Conservation (phyloP, 2,888 invertebrate species). For the Melieria picta region DNA sequence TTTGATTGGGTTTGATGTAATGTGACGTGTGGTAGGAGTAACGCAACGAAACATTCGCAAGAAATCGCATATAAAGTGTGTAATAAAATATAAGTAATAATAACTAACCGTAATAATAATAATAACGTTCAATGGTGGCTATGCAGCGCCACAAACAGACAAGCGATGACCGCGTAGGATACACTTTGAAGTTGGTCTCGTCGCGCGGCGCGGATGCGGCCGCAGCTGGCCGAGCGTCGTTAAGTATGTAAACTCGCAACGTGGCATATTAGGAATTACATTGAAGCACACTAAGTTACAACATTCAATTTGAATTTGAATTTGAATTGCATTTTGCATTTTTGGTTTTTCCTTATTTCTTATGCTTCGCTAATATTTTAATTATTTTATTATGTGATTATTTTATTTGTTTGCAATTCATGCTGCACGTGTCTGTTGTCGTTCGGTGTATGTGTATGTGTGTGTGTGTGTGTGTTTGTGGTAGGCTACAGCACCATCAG, state of each 20-base stretch:
- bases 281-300: conserved; percentile 44
- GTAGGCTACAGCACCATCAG: background rate
- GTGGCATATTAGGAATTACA: conserved; percentile 41
- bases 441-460: conserved; percentile 8
- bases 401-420: background rate
- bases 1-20: no score
- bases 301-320: conserved; percentile 37
- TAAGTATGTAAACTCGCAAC: conserved; percentile 11
- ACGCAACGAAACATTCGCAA: no score
- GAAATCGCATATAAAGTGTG: no score
- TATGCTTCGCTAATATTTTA: background rate
- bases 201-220: no score
- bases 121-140: no score
- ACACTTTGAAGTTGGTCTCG: no score
- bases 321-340: conserved; percentile 42
- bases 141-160: no score
- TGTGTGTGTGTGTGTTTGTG: conserved; percentile 1
- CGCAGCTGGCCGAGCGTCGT: background rate
- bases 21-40: no score
- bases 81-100: no score
- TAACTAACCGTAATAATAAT: no score
- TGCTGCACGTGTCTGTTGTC: background rate
- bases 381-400: background rate
- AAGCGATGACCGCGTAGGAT: no score
- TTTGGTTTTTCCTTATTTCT: background rate